Conservation (phyloP, 2,797 vertebrate genomes). For the Xerus rutilus region DNA sequence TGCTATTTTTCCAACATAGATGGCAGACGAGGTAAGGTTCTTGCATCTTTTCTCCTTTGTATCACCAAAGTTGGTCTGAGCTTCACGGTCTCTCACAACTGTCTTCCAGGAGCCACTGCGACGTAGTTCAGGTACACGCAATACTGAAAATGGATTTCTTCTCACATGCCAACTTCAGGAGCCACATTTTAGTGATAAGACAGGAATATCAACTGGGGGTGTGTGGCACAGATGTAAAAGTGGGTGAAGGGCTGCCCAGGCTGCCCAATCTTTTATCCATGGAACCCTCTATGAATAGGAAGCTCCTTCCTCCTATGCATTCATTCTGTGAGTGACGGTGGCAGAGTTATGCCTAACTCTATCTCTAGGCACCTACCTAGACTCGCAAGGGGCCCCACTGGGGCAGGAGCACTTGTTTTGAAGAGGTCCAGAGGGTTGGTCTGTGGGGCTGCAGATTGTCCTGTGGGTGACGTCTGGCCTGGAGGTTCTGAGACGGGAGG, state of each 20-base stretch:
- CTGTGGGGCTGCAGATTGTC: slow-evolving; percentile 76
- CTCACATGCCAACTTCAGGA: neutral
- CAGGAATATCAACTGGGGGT: neutral
- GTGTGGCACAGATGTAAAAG: neutral
- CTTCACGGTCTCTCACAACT: neutral
- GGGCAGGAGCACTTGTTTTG: slow-evolving; percentile 82
- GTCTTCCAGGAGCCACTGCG: neutral
- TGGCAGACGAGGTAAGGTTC: neutral
- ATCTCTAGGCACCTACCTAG: slow-evolving; percentile 90
- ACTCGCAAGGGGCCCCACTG: slow-evolving; percentile 83
- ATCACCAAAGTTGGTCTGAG: neutral
- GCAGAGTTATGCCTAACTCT: neutral
- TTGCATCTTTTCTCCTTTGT: neutral
- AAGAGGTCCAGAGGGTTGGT: slow-evolving; percentile 90
- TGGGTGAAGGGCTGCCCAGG: neutral
- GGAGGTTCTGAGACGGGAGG: slow-evolving; percentile 81
- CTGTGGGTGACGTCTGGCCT: slow-evolving; percentile 71
- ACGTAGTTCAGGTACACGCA: neutral
- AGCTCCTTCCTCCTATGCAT: neutral
- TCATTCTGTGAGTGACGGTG: too few species aligned
- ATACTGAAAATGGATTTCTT: neutral
- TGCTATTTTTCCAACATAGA: neutral
- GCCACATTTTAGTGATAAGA: neutral
- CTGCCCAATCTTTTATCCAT: neutral
- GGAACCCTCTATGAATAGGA: neutral